Evolutionary conservation across 1,140 invertebrate genomes (phyloP).

Genomic region (Idris sp.): DNA sequence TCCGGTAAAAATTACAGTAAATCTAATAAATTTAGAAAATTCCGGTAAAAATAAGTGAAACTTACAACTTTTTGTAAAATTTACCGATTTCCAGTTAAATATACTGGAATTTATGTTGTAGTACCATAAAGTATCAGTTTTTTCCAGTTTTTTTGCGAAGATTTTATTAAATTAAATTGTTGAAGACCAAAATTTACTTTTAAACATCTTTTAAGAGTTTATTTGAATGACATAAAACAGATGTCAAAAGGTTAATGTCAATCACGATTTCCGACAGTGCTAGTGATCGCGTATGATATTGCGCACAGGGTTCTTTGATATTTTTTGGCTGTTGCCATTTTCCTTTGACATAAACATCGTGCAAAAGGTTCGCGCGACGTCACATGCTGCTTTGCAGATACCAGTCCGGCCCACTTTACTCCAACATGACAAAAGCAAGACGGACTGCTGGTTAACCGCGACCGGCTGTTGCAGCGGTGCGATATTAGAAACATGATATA

Average conservation of each 20-base stretch:
- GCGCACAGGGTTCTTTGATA: conserved; percentile 24
- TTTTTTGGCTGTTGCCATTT: conserved; percentile 34
- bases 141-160: no score
- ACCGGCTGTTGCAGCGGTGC: conserved; percentile 53
- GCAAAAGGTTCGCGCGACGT: conserved; percentile 51
- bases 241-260: conserved; percentile 23
- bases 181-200: no score
- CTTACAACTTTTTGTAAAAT: no score
- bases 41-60: no score
- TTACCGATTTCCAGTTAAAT: no score
- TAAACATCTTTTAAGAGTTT: no score
- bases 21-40: no score
- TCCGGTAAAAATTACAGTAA: no score
- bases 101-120: no score
- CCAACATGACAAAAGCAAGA: conserved; percentile 58
- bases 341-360: conserved; percentile 55
- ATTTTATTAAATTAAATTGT: no score
- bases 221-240: conserved; percentile 1
- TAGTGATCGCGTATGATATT: conserved; percentile 39
- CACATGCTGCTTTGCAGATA: conserved; percentile 56
- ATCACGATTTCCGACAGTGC: conserved; percentile 19
- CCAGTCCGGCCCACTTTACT: conserved; percentile 54
- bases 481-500: conserved; percentile 53
- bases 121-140: no score
- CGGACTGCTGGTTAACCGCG: conserved; percentile 58